Evolutionary conservation across 2,113 vertebrate species (phyloP).

Genomic region (Leptobrachium ailaonicum): DNA sequence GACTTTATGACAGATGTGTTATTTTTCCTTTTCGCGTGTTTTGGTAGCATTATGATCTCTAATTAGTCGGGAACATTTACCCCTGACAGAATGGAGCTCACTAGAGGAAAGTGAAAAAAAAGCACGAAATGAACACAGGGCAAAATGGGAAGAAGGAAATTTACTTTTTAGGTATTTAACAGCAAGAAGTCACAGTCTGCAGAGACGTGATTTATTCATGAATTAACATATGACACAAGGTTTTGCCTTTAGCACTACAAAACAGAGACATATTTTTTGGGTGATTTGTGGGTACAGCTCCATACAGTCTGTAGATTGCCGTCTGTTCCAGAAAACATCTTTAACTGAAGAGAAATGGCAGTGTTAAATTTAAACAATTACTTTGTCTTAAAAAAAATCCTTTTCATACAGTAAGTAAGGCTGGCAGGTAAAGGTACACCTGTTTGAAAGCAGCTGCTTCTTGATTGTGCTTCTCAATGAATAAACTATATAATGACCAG

Average conservation of each 20-base stretch:
- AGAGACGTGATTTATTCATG: constrained; percentile 64
- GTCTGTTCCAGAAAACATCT: constrained; percentile 8
- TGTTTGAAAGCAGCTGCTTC: no score
- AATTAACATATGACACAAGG: constrained; percentile 59
- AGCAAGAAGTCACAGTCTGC: constrained; percentile 58
- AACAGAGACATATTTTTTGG: constrained; percentile 50
- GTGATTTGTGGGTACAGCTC: constrained; percentile 55
- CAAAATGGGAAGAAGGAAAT: constrained; percentile 49
- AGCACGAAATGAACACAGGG: constrained; percentile 59
- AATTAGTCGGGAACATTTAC: constrained; percentile 71
- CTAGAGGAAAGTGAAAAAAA: constrained; percentile 61
- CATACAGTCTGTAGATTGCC: constrained; percentile 21
- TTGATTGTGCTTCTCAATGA: no score
- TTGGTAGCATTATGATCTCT: constrained; percentile 61
- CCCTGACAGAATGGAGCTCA: constrained; percentile 64
- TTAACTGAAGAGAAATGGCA: neutral
- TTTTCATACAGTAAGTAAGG: no score
- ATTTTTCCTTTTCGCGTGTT: constrained; percentile 55
- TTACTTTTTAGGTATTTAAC: constrained; percentile 53
- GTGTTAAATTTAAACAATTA: neutral
- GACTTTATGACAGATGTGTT: constrained; percentile 72
- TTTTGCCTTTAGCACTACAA: constrained; percentile 61
- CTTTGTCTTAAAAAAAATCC: no score
- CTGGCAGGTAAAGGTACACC: no score
- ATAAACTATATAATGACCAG: no score